Evolutionary conservation across 2,888 invertebrate genomes (phyloP), one percentile per base, ranked within the genome.

Genomic region (Nomada flava): DNA sequence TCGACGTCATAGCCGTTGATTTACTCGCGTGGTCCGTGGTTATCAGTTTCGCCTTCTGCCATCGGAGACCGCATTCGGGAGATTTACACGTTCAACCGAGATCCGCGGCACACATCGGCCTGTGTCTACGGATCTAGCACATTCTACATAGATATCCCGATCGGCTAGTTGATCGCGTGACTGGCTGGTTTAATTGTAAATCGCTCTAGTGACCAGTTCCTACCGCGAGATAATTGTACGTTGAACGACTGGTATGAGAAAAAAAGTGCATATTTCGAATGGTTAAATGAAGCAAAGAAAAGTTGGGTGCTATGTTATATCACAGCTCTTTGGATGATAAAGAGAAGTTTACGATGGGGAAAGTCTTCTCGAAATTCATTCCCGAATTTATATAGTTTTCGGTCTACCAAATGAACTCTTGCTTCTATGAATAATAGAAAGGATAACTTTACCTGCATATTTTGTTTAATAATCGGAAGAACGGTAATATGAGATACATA

Each of bases 1-100:
- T 85, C 85, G 68, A 73, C 79, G 84, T 86, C 83, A 67, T 67
- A 68, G 65, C 63, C 67, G 79, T 80, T 86, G 80, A 89, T 85
- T 86, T 85, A 85, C 79, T 75, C 69, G 77, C 79, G 64, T 75
- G 76, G 79, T 76, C 79, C 71, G 73, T 50, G 75, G 74, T 87
- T 81, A 86, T 84, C 86, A 87, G 75, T 74, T 82, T 82, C 72
- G 63, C 80, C 68, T 79, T 73, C 79, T 70, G 78, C 79, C 84
- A 79, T 79, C 73, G 73, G 72, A 75, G 60, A 52, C 75, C 75
- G 59, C 64, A 63, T 71, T 76, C 76, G 53, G 59, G 68, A 73
- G 76, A 83, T 86, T 86, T 85, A 73, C 76, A 64, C 62, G 72
- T 44, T 63, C 63, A 20, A 36, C 53, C 76, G 64, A 67, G 57